Evolutionary conservation across 2,797 vertebrate genomes (phyloP).

Genomic region (Gobionotothen gibberifrons): DNA sequence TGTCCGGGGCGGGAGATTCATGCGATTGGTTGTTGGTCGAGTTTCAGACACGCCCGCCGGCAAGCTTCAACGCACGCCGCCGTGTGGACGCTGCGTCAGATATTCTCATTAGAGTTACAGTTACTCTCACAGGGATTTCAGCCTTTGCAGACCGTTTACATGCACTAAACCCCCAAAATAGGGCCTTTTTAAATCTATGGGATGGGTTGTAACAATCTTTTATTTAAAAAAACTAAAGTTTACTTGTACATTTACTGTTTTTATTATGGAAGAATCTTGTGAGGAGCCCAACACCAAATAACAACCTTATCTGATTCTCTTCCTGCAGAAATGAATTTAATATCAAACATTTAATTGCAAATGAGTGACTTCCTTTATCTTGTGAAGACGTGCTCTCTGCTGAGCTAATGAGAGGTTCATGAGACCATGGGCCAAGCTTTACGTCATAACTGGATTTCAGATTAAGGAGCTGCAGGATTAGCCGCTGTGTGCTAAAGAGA

Average conservation of each 20-base stretch:
- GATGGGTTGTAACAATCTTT: too few relatives aligned
- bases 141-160: too few relatives aligned
- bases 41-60: too few relatives aligned
- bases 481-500: constrained; percentile 69
- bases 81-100: too few relatives aligned
- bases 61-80: too few relatives aligned
- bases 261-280: not conserved
- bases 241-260: not conserved
- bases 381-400: not conserved
- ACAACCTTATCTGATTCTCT: not conserved
- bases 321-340: not conserved
- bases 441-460: constrained; percentile 82
- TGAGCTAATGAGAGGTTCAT: constrained; percentile 15
- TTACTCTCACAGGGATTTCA: too few relatives aligned
- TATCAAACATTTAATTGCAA: not conserved
- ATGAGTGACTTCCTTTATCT: not conserved
- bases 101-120: too few relatives aligned
- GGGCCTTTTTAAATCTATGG: too few relatives aligned
- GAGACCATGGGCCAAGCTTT: constrained; percentile 50
- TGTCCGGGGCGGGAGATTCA: too few relatives aligned
- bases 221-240: too few relatives aligned
- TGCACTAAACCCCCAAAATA: too few relatives aligned
- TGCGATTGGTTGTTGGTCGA: too few relatives aligned
- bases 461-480: constrained; percentile 77
- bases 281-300: not conserved